phyloP scores from a whole-genome alignment of 2,888 invertebrate species.

The Acronicta aceris region DNA sequence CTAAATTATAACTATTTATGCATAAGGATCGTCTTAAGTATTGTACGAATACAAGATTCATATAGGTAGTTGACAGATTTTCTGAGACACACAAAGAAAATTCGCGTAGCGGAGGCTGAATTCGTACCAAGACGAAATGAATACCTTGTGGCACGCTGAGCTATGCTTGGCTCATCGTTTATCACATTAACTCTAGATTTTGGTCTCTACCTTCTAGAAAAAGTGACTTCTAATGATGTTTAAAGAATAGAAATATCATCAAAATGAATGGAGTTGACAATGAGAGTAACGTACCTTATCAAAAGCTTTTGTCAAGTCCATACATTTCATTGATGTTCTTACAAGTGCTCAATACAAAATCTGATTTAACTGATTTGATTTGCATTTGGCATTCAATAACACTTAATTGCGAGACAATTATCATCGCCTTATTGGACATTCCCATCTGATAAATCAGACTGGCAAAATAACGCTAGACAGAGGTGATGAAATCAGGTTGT shows the following conservation, averaged over 20 bases:
- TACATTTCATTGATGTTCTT: constrained; percentile 45
- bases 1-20: constrained; percentile 39
- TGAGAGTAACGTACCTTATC: constrained; percentile 39
- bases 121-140: constrained; percentile 18
- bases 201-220: constrained; percentile 27
- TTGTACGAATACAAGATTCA: constrained; percentile 20
- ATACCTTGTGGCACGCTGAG: constrained; percentile 5
- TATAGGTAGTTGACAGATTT: constrained; percentile 47
- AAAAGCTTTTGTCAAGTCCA: constrained; percentile 52
- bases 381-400: constrained; percentile 17
- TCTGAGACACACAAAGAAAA: constrained; percentile 69
- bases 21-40: constrained; percentile 44
- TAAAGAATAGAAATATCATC: constrained; percentile 42
- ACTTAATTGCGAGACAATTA: constrained; percentile 29
- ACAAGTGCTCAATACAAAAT: constrained; percentile 25
- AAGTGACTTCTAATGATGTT: constrained; percentile 41
- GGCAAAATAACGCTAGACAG: constrained; percentile 34
- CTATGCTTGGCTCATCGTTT: constrained; percentile 2
- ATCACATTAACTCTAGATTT: constrained; percentile 8
- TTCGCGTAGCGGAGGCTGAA: constrained; percentile 61
- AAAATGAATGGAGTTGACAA: constrained; percentile 41
- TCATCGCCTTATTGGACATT: constrained; percentile 50
- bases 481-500: constrained; percentile 53
- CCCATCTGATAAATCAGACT: constrained; percentile 52
- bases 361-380: constrained; percentile 43